Conservation (phyloP, 2,797 vertebrate genomes). For the Eulemur albifrons region DNA sequence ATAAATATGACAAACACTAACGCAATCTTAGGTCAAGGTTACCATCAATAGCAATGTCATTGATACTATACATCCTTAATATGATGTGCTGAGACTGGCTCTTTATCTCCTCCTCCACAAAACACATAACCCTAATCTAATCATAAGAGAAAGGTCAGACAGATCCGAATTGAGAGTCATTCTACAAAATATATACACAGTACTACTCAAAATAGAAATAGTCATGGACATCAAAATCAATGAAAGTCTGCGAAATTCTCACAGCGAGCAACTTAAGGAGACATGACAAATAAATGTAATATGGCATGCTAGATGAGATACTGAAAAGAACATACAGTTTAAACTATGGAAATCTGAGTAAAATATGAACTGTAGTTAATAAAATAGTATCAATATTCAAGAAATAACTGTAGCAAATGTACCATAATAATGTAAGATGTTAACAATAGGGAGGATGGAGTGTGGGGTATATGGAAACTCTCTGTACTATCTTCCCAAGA, state of each 20-base stretch:
- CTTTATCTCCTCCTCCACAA: neutral
- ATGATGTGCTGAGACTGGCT: neutral
- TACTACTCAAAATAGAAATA: neutral
- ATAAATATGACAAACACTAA: neutral
- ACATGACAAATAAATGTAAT: neutral
- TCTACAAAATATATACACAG: neutral
- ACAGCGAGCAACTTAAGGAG: neutral
- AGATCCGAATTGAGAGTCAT: neutral
- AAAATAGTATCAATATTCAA: neutral
- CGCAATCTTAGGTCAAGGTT: neutral
- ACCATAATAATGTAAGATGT: neutral
- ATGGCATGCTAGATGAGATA: neutral
- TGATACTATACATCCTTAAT: neutral
- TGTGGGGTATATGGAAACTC: neutral
- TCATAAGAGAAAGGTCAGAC: neutral
- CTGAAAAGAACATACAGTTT: neutral
- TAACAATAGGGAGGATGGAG: neutral
- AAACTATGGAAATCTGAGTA: neutral
- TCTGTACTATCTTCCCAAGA: neutral
- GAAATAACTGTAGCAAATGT: neutral
- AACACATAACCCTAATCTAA: neutral
- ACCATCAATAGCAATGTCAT: neutral
- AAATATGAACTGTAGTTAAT: neutral
- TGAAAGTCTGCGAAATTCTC: neutral
- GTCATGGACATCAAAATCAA: neutral